phyloP scores from a whole-genome alignment of 2,797 vertebrate genomes.

The Helostoma temminkii region DNA sequence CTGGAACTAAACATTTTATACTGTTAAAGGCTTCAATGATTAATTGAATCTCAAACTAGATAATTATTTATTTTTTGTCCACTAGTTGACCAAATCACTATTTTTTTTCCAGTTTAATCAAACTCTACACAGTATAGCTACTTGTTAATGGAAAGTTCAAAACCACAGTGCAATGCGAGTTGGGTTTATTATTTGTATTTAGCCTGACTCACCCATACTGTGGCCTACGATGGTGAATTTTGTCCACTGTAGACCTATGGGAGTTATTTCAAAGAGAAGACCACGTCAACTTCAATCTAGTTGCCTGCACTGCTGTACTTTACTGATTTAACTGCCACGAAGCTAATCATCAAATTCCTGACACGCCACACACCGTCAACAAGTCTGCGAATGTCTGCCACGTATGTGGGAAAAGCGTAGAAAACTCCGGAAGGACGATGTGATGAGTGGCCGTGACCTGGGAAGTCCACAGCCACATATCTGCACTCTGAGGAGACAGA shows the following conservation, averaged over 20 bases:
- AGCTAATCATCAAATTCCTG: not conserved
- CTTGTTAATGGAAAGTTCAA: not conserved
- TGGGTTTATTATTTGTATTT: not conserved
- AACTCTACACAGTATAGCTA: not conserved
- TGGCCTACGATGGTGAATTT: slow-evolving; percentile 88
- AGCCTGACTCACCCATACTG: slow-evolving; percentile 88
- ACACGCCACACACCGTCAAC: slow-evolving; percentile 78
- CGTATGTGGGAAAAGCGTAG: slow-evolving; percentile 82
- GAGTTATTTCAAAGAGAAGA: not conserved
- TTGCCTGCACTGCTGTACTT: no score
- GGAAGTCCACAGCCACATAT: slow-evolving; percentile 90
- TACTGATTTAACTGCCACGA: not conserved
- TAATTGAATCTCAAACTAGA: no score
- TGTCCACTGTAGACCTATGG: slow-evolving; percentile 87
- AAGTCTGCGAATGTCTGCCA: slow-evolving; percentile 82
- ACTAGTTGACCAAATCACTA: no score
- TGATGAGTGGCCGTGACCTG: slow-evolving; percentile 92
- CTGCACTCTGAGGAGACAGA: slow-evolving; percentile 81
- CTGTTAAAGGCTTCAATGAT: no score
- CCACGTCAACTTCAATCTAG: not conserved
- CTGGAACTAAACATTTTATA: no score
- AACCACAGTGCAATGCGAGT: not conserved
- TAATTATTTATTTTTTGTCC: no score
- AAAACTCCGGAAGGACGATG: slow-evolving; percentile 86
- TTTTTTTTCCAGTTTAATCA: no score